phyloP scores from a whole-genome alignment of 2,888 invertebrate genomes.

The Rhagophthalmus giganteus region DNA sequence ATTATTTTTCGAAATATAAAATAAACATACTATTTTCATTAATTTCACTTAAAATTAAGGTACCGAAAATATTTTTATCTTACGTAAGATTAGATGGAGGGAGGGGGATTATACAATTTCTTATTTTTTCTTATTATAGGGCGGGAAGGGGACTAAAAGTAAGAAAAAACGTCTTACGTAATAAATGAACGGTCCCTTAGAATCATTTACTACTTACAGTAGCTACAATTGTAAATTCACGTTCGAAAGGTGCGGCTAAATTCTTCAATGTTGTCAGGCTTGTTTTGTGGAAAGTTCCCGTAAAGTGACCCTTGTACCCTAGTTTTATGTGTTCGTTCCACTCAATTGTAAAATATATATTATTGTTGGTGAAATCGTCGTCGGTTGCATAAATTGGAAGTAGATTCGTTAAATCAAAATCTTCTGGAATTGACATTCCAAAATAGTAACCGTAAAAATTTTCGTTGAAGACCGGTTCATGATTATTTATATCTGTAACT shows the following conservation, averaged over 20 bases:
- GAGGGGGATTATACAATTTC: too few species aligned
- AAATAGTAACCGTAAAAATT: conserved; percentile 9
- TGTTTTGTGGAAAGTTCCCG: neutral
- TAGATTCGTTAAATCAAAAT: conserved; percentile 1
- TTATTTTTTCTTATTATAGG: too few species aligned
- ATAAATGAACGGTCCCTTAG: too few species aligned
- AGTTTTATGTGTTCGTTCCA: conserved; percentile 7
- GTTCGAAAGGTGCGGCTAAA: conserved; percentile 1
- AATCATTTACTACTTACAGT: conserved; percentile 16
- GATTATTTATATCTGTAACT: conserved; percentile 10
- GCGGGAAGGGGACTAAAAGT: too few species aligned
- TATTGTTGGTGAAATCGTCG: conserved; percentile 7
- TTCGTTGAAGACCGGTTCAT: conserved; percentile 9
- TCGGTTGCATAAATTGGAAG: conserved; percentile 5
- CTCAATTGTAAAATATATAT: conserved; percentile 3
- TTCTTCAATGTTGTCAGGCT: neutral
- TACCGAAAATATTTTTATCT: too few species aligned
- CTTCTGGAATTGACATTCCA: conserved; percentile 12
- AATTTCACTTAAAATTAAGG: too few species aligned
- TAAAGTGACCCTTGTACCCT: neutral
- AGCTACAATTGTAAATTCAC: conserved; percentile 4
- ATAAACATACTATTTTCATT: too few species aligned
- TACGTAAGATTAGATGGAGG: too few species aligned
- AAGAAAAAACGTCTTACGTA: too few species aligned
- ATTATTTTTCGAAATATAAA: neutral